These are phyloP conservation scores for Argyrosomus regius DNA, from an alignment of 2,797 vertebrate genomes.

Conservation along the genomic window DNA sequence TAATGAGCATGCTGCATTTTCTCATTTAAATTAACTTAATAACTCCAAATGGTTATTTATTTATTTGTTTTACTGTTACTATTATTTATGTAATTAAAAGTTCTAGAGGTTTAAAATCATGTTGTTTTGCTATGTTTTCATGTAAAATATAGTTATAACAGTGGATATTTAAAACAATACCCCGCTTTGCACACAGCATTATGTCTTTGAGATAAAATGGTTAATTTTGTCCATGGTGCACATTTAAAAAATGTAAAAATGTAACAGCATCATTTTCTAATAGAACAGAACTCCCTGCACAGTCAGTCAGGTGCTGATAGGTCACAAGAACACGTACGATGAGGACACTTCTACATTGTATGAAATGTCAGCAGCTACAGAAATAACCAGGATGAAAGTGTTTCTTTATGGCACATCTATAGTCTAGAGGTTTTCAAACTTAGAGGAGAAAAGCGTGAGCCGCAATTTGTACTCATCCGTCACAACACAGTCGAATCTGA, in stretches of 20 bases:
- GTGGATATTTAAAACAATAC: neutral
- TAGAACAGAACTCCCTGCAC: no score
- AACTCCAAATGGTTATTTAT: neutral
- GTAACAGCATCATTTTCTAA: neutral
- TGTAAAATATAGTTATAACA: neutral
- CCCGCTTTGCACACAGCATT: neutral
- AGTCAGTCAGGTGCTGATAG: no score
- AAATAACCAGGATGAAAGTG: neutral
- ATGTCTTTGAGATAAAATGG: neutral
- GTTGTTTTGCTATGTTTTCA: neutral
- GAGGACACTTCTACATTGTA: neutral
- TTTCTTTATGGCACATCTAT: neutral
- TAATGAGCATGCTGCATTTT: neutral
- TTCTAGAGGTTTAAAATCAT: neutral
- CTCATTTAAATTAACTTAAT: neutral
- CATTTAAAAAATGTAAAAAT: neutral
- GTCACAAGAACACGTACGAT: no score
- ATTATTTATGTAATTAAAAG: no score
- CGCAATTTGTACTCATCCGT: neutral
- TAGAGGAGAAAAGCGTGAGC: neutral
- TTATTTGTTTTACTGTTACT: neutral
- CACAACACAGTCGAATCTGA: neutral
- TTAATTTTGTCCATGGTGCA: neutral
- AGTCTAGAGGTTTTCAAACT: neutral
- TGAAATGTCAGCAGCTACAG: conserved; percentile 9